Conservation (phyloP, 2,888 invertebrate genomes). For the Fragum fragum region DNA sequence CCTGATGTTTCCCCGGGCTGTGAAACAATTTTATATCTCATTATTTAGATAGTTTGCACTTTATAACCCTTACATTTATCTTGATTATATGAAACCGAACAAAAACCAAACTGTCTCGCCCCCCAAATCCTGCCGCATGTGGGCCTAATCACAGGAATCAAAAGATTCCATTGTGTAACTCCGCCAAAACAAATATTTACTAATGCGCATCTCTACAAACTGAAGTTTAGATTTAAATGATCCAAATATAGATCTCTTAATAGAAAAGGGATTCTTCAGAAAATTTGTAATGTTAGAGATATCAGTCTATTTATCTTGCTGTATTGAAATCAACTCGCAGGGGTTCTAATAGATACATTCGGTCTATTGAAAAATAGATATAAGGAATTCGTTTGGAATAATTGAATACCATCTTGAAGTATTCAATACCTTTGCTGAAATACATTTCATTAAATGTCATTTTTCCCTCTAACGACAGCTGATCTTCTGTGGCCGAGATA, state of each 20-base stretch:
- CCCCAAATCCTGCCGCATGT: conserved; percentile 24
- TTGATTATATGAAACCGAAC: not conserved
- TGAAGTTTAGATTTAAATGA: conserved; percentile 14
- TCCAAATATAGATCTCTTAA: not conserved
- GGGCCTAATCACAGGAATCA: conserved; percentile 21
- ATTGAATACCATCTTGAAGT: no score
- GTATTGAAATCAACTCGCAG: no score
- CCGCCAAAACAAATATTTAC: conserved; percentile 23
- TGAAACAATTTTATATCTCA: no score
- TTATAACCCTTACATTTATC: not conserved
- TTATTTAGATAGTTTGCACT: not conserved
- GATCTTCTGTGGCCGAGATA: no score
- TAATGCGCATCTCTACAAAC: conserved; percentile 1
- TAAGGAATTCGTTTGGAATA: no score
- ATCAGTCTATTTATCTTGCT: not conserved
- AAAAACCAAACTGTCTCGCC: conserved; percentile 4
- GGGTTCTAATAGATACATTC: no score
- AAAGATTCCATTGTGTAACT: not conserved
- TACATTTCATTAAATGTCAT: no score
- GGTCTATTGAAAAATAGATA: no score
- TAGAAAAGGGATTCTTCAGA: not conserved
- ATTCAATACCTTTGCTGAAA: no score
- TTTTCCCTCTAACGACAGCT: no score
- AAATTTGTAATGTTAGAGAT: not conserved
- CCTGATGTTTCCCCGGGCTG: no score